Percentiles rank a stretch among this genome's conserved stretches.
Evolutionary conservation across 2,113 vertebrate genomes (phyloP).

Genomic region (Anolis sagrei): DNA sequence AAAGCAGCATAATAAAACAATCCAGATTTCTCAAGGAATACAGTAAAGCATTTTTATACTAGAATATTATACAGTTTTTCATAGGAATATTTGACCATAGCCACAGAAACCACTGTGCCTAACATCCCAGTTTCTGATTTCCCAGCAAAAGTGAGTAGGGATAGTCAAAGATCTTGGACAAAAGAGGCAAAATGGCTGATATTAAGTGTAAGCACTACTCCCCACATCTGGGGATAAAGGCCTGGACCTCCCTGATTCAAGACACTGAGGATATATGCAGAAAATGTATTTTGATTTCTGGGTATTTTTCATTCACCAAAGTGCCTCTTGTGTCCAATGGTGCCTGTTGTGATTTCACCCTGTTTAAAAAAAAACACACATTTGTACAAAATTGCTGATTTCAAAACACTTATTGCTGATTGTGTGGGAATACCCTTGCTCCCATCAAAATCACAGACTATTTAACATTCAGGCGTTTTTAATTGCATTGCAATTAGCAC

Average conservation of each 20-base stretch:
- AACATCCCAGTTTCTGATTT: background rate
- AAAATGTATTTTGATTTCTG: background rate
- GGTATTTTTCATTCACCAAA: background rate
- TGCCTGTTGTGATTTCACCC: background rate
- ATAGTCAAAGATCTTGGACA: background rate
- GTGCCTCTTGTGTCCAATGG: background rate
- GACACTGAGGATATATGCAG: background rate
- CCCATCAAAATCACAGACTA: background rate
- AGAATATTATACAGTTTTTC: background rate
- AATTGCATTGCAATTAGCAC: slow-evolving; percentile 1
- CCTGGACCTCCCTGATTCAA: background rate
- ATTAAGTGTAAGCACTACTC: background rate
- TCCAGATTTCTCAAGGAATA: background rate
- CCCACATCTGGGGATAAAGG: background rate
- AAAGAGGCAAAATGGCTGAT: background rate
- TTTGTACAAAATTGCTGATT: background rate
- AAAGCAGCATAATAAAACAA: background rate
- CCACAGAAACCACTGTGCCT: background rate
- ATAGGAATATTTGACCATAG: background rate
- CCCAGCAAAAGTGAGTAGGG: background rate
- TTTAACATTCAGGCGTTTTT: background rate
- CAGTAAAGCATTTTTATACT: background rate
- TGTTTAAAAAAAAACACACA: slow-evolving; percentile 1
- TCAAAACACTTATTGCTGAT: background rate
- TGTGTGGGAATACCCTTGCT: slow-evolving; percentile 8